Base-by-base conservation (phyloP, 2,797 vertebrate species). In the Coccyzus lansbergi region DNA sequence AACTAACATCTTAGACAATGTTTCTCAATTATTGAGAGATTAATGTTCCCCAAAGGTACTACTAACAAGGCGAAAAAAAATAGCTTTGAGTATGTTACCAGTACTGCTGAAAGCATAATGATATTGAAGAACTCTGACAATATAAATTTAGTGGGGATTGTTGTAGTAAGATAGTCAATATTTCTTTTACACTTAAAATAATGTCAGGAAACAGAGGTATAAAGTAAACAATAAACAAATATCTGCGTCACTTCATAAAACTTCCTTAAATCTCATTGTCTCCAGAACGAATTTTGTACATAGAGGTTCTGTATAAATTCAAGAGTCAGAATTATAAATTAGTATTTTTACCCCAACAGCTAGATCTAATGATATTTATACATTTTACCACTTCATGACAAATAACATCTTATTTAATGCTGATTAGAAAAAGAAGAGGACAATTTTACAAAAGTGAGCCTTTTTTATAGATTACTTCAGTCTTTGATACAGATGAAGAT, bases 1-100 rank as follows among this genome's bases (percentile, higher is more conserved):
- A 97, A 86, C 96, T 94, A 97, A 97, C 88, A 95, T 67, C 60
- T 92, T 89, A 95, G 83, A 52, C 59, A 96, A 82, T 93, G 83
- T 95, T 97, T 97, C 95, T 96, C 88, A 94, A 88, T 97, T 96
- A 97, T 93, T 95, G 53, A 34, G 62, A 96, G 94, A 97, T 95
- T 96, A 95, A 97, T 94, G 64, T 76, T 93, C 83, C 94, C 93
- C 95, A 95, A 88, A 87, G 82, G 85, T 95, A 63, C 71, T 69
- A 88, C 33, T 87, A 93, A 83, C 76, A 83, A 40, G 38, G 29
- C 25, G 58, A 81, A 91, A 96, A 97, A 92, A 69, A 72, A 8
- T 58, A 90, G 79, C 69, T 92, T 88, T 82, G 76, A 28, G 36
- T 69, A 93, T 68, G 36, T 96, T 93, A 90, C 12, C 34, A 86